Percentiles rank a stretch among this genome's conserved stretches.
Conservation (phyloP, 1,140 invertebrate genomes). For the Drosophila micromelanica region DNA sequence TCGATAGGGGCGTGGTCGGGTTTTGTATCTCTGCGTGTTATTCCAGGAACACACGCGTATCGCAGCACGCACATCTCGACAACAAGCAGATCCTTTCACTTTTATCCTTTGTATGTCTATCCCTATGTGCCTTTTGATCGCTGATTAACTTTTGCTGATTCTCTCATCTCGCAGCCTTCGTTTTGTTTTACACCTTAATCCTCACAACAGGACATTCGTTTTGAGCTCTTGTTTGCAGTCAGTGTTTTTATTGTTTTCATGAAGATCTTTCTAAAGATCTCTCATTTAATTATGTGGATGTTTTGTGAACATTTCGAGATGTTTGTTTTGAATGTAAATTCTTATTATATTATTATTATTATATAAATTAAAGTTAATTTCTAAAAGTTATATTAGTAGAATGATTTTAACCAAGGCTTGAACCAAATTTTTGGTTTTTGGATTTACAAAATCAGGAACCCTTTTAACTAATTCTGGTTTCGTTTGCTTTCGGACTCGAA, state of each 20-base stretch:
- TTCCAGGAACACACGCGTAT: conserved; percentile 79
- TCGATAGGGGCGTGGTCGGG: conserved; percentile 33
- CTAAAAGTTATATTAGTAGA: no score
- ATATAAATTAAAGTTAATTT: no score
- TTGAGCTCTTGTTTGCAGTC: not conserved
- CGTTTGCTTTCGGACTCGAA: no score
- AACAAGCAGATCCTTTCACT: conserved; percentile 39
- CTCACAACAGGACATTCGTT: conserved; percentile 19
- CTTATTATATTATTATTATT: no score
- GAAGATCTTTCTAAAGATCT: not conserved
- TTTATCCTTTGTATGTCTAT: conserved; percentile 24
- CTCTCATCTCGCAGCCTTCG: conserved; percentile 30
- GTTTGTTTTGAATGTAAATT: no score
- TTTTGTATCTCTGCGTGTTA: conserved; percentile 28
- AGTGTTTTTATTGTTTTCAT: not conserved
- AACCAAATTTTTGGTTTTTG: no score
- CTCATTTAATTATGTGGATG: conserved; percentile 9
- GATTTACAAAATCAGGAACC: no score
- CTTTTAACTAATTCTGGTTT: no score
- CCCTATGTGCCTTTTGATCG: conserved; percentile 25
- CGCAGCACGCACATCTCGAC: conserved; percentile 72
- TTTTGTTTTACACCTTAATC: conserved; percentile 28
- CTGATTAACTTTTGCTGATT: conserved; percentile 36
- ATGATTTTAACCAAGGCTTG: no score
- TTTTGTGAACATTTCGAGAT: not conserved